phyloP scores from a whole-genome alignment of 2,888 invertebrate genomes.

The Coecobrya sp. region DNA sequence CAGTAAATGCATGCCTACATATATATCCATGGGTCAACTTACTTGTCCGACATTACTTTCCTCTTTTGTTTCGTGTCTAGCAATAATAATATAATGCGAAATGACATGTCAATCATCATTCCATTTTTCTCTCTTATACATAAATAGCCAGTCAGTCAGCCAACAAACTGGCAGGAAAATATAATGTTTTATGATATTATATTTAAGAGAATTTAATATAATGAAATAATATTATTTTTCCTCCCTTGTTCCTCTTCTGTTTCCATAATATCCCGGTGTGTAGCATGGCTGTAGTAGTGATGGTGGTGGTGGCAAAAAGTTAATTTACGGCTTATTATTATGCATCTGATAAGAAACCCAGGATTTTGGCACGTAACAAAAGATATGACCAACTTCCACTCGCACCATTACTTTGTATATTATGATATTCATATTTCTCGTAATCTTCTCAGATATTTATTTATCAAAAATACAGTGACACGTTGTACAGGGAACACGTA shows the following conservation, averaged over 20 bases:
- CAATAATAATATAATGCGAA: constrained; percentile 70
- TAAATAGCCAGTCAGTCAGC: constrained; percentile 25
- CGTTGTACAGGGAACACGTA: background rate
- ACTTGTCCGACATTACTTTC: constrained; percentile 30
- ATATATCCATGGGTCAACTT: background rate
- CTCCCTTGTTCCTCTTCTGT: constrained; percentile 3
- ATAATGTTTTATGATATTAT: constrained; percentile 14
- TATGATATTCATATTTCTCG: background rate
- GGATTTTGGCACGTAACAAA: constrained; percentile 50
- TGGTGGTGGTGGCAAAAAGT: constrained; percentile 46
- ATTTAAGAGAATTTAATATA: constrained; percentile 3
- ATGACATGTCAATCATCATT: constrained; percentile 80
- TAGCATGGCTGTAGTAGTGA: background rate
- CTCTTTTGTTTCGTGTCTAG: constrained; percentile 70
- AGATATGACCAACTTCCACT: background rate
- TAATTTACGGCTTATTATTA: constrained; percentile 74
- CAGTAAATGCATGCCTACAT: background rate
- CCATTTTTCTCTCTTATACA: constrained; percentile 19
- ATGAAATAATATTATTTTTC: constrained; percentile 36
- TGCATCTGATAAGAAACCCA: constrained; percentile 77
- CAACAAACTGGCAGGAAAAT: background rate
- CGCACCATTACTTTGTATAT: background rate
- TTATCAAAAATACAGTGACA: background rate
- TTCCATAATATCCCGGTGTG: constrained; percentile 10
- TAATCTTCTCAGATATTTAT: background rate